Conservation (phyloP, 37 sponge, comb jelly and placozoan species). For the Lycopodina hypogea region DNA sequence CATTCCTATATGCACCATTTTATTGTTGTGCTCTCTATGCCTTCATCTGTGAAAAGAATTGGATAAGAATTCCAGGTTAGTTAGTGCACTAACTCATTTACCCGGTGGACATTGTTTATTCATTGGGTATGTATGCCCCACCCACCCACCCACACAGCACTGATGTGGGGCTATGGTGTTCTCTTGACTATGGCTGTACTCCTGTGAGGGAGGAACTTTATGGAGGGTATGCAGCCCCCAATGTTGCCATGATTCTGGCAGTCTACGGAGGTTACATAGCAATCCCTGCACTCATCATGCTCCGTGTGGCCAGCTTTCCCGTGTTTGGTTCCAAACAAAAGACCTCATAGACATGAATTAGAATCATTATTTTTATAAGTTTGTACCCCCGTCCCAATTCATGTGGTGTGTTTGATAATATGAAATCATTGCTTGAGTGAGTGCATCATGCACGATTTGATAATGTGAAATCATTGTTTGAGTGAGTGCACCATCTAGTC, state of each 20-base stretch:
- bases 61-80: conserved; percentile 85
- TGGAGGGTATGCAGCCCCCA: conserved; percentile 53
- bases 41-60: conserved; percentile 70
- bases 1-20: conserved; percentile 73
- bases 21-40: conserved; percentile 83
- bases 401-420: too few species aligned
- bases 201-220: conserved; percentile 59
- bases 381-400: too few species aligned
- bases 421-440: too few species aligned
- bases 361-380: neutral
- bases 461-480: too few species aligned
- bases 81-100: neutral
- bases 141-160: conserved; percentile 25
- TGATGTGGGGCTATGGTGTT: conserved; percentile 80
- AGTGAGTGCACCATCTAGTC: too few species aligned
- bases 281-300: conserved; percentile 60
- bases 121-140: neutral
- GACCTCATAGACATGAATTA: neutral
- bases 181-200: conserved; percentile 63
- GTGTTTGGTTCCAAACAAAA: conserved; percentile 42
- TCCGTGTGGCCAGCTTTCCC: conserved; percentile 52
- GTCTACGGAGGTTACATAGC: conserved; percentile 67
- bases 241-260: conserved; percentile 35
- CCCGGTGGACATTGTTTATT: neutral
- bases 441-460: too few species aligned